Percentiles rank a stretch among this genome's conserved stretches.
phyloP scores from a whole-genome alignment of 2,113 vertebrate genomes.

The Phalacrocorax aristotelis region DNA sequence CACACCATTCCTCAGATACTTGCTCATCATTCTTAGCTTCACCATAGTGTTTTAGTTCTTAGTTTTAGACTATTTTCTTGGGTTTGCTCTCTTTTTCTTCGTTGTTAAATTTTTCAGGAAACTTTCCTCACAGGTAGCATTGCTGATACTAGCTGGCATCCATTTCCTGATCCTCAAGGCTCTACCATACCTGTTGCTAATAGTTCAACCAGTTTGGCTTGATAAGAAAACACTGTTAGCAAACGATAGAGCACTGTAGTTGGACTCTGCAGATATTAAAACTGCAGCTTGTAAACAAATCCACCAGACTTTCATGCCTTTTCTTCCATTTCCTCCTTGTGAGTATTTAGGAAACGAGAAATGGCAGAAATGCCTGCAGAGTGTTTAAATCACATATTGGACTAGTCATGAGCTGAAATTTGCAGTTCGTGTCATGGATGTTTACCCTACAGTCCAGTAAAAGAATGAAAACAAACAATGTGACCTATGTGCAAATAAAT shows the following conservation, averaged over 20 bases:
- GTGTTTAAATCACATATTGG: background rate
- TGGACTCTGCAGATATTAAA: background rate
- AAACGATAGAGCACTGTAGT: background rate
- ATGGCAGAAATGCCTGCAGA: background rate
- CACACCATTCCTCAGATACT: background rate
- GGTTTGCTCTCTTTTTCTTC: background rate
- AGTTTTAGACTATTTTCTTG: background rate
- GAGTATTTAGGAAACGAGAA: background rate
- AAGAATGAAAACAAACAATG: background rate
- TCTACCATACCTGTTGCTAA: background rate
- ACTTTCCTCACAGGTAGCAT: background rate
- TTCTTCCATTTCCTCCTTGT: background rate
- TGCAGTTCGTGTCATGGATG: background rate
- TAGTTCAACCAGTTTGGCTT: background rate
- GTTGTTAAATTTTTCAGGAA: background rate
- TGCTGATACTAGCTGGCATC: background rate
- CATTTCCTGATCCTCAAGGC: background rate
- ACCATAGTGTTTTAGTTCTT: background rate
- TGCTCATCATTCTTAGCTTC: background rate
- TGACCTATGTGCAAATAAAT: fast-evolving
- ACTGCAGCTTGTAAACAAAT: background rate
- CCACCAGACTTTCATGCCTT: background rate
- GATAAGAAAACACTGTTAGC: background rate
- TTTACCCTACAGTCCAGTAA: background rate
- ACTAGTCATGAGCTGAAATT: background rate